These are phyloP conservation scores for Sebastes glaucus DNA, from an alignment of 2,797 vertebrate genomes.

Conservation along the genomic window DNA sequence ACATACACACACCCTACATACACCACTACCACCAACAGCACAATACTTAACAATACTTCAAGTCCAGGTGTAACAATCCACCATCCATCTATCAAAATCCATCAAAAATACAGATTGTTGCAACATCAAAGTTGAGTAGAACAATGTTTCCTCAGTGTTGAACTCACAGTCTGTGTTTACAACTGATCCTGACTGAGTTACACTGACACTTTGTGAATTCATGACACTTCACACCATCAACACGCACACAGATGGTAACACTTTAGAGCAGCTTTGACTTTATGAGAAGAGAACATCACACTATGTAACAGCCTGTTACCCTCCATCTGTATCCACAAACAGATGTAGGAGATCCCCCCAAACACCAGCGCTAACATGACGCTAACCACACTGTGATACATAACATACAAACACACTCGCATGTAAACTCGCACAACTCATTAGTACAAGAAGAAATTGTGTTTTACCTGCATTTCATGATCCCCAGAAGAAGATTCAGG, in stretches of 20 bases:
- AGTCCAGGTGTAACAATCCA: background rate
- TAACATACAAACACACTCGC: background rate
- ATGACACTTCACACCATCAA: background rate
- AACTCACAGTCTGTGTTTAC: slow-evolving; percentile 1
- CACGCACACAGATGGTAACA: background rate
- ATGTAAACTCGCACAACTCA: background rate
- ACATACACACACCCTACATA: background rate
- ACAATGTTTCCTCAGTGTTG: background rate
- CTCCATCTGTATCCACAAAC: background rate
- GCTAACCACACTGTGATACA: background rate
- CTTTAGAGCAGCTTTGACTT: background rate
- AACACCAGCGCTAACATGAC: accelerated
- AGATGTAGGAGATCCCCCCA: background rate
- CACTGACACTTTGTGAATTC: background rate
- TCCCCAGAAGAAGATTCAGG: background rate
- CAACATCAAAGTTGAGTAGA: background rate
- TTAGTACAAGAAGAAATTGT: background rate
- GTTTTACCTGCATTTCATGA: slow-evolving; percentile 14
- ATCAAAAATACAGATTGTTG: background rate
- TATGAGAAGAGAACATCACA: background rate
- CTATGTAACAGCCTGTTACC: background rate
- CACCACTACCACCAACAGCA: background rate
- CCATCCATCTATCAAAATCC: background rate
- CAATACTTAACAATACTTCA: background rate
- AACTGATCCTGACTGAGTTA: background rate